Base-by-base conservation (phyloP, 2,113 vertebrate genomes). In the Halcyon senegalensis region DNA sequence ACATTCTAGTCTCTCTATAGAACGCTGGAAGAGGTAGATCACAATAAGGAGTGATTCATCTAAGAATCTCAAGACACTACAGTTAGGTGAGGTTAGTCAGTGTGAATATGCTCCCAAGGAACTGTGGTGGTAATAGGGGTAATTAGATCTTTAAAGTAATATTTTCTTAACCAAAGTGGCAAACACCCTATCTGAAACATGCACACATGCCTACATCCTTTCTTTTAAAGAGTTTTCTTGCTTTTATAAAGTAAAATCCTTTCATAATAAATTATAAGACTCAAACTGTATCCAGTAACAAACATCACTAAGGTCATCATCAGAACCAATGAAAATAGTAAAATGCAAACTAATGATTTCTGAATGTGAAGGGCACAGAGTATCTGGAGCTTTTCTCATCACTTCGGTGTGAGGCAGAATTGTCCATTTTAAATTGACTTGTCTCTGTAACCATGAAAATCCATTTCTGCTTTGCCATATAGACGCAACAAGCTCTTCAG, bases 331-430 rank as follows among this genome's bases (percentile, higher is more conserved):
- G 16, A 56, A 81, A 81, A 48, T 4, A 75, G 5, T 12, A 43
- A 84, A 70, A 87, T 50, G 2, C 8, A 69, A 79, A 39, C 5
- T 20, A 86, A 33, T 39, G 41, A 24, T 64, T 70, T 70, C 62
- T 79, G 77, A 84, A 64, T 37, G 13, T 0, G 0, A 78, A 59
- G 33, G 89, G 5, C 13, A 67, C 10, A 23, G 1, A 1, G 10
- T 17, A 68, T 27, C 24, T 53, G 53, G 30, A 72, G 46, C 20
- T 68, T 64, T 81, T 68, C 33, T 75, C 35, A 77, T 63, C 46
- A 30, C 11, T 72, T 79, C 33, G 43, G 7, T 48, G 17, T 51
- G 74, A 89, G 64, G 31, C 17, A 84, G 25, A 55, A 78, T 72
- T 89, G 86, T 31, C 17, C 0, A 0, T 46, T 93, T 87, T 72